Base-by-base conservation (phyloP, 2,113 vertebrate species). In the Oenanthe oenanthe region DNA sequence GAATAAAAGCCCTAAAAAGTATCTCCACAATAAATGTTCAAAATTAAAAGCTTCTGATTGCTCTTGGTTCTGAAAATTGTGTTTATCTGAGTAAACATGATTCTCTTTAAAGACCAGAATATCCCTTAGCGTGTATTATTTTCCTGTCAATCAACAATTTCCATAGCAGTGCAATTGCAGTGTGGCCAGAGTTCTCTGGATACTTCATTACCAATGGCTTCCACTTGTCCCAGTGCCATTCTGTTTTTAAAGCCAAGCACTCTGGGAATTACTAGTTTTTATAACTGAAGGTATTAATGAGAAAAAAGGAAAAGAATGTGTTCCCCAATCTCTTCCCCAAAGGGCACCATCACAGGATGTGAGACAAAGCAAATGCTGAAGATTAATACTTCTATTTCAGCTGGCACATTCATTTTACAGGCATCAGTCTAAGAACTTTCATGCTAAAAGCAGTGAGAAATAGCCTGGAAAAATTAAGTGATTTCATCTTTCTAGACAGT, bases 21-120 rank as follows among this genome's bases (percentile, higher is more conserved):
- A 78, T 61, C 43, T 89, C 68, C 56, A 92, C 38, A 82, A 87
- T 60, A 92, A 71, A 79, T 28, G 45, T 85, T 93, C 29, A 79
- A 58, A 96, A 79, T 82, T 43, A 96, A 89, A 84, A 50, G n/a
- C 5, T 90, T 92, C 78, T 83, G 51, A 87, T 95, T 85, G 48
- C n/a, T 86, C 76, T 67, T 66, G 38, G 48, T 84, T 96, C 76
- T 95, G 76, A 94, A 95, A 96, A 87, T 36, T 11, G 2, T 89
- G 32, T 87, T 94, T 93, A 84, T 77, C 21, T 76, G n/a, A 80
- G 40, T 54, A 94, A 95, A 96, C n/a, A 74, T 58, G 88, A 94
- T 65, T 93, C 14, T 89, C 68, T 94, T 57, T 82, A 58, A 92
- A 90, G 34, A 90, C 12, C 43, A 89, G 66, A 73, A 47, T 87